These are phyloP conservation scores for Paramuricea clavata DNA, from an alignment of 92 coral and sea anemone species.

Conservation along the genomic window DNA sequence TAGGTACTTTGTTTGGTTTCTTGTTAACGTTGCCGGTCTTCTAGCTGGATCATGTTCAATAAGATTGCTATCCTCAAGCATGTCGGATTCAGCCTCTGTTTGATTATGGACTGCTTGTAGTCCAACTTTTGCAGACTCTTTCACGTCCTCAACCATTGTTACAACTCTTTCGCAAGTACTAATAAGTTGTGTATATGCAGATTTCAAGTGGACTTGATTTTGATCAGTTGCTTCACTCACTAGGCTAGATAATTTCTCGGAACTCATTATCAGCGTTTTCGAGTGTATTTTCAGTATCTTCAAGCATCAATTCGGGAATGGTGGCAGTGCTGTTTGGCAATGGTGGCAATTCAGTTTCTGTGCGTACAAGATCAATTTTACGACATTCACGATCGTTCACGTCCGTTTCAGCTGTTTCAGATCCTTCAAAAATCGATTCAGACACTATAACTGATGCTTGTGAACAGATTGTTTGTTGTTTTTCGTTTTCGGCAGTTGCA, in stretches of 20 bases:
- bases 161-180: conserved; percentile 5
- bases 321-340: no score
- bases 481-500: neutral
- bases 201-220: conserved; percentile 8
- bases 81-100: neutral
- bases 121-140: neutral
- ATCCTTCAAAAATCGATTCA: no score
- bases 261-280: neutral
- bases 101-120: conserved; percentile 20
- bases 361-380: neutral
- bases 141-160: neutral
- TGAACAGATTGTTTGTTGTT: neutral
- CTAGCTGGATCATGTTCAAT: conserved; percentile 40
- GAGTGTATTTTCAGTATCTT: neutral
- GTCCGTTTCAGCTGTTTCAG: no score
- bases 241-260: neutral
- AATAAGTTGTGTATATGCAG: conserved; percentile 14
- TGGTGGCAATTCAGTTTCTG: no score
- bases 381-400: neutral
- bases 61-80: neutral
- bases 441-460: no score
- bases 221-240: conserved; percentile 10
- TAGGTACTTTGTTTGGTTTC: neutral
- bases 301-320: neutral
- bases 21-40: conserved; percentile 11